phyloP scores from a whole-genome alignment of 2,888 invertebrate genomes.

The Bimastos eiseni region DNA sequence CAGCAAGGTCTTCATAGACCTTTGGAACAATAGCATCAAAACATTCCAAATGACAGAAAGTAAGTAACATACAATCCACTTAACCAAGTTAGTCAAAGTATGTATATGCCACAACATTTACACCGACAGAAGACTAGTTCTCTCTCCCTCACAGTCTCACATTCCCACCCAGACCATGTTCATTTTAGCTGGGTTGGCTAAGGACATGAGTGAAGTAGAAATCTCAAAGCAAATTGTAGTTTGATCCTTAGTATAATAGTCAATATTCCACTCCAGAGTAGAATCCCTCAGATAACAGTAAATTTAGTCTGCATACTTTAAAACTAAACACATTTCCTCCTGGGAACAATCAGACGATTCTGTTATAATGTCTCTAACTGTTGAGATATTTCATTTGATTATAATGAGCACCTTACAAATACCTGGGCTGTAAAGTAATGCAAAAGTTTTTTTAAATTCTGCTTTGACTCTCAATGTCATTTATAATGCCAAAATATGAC shows the following conservation, averaged over 20 bases:
- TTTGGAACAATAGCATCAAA: background rate
- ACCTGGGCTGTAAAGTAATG: background rate
- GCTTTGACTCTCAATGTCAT: background rate
- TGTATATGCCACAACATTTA: no score
- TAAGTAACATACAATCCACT: no score
- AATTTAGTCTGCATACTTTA: background rate
- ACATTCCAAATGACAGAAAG: no score
- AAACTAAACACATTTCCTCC: background rate
- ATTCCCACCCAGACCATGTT: no score
- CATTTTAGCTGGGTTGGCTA: no score
- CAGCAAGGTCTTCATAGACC: background rate
- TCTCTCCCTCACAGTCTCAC: no score
- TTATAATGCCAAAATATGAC: background rate
- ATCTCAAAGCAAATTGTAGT: no score
- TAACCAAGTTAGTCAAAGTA: no score
- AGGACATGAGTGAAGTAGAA: no score
- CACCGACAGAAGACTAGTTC: no score
- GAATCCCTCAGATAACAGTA: background rate
- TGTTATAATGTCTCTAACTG: background rate
- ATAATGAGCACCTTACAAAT: background rate
- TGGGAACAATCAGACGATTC: background rate
- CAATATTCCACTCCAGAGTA: background rate
- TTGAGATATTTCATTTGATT: no score
- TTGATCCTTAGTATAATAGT: background rate
- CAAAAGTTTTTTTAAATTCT: background rate